A percentile compares a stretch with the other conserved stretches of the same genome.
These are phyloP conservation scores for Spodoptera litura DNA, from an alignment of 1,140 invertebrate species.

Conservation along the genomic window DNA sequence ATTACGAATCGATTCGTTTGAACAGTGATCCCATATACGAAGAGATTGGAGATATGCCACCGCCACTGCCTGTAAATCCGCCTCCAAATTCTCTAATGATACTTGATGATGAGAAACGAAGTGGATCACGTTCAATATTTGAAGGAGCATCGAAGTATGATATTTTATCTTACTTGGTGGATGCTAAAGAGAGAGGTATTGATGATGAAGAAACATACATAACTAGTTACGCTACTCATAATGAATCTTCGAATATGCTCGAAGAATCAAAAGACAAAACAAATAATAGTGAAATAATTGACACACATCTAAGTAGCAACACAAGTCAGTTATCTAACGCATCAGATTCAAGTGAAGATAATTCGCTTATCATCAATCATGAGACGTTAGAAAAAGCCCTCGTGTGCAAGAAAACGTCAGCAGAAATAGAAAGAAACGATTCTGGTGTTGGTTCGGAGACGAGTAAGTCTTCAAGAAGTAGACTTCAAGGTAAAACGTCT, in stretches of 20 bases:
- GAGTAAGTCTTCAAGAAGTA: slow-evolving; percentile 93
- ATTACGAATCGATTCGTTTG: slow-evolving; percentile 92
- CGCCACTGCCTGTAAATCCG: slow-evolving; percentile 91
- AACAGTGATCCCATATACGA: slow-evolving; percentile 95
- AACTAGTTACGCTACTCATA: slow-evolving; percentile 86
- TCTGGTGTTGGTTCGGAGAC: slow-evolving; percentile 97
- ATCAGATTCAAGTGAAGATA: slow-evolving; percentile 90
- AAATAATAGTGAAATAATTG: slow-evolving; percentile 77
- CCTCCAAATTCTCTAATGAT: slow-evolving; percentile 87
- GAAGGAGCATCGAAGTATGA: slow-evolving; percentile 95
- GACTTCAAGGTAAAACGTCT: slow-evolving; percentile 87
- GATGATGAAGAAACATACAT: slow-evolving; percentile 88
- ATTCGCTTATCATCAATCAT: slow-evolving; percentile 87
- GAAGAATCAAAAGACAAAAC: slow-evolving; percentile 87
- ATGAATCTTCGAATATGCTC: slow-evolving; percentile 85
- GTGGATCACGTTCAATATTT: slow-evolving; percentile 90
- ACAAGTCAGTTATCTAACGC: slow-evolving; percentile 87
- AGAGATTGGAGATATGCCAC: slow-evolving; percentile 93
- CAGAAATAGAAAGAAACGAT: slow-evolving; percentile 95
- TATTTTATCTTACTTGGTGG: slow-evolving; percentile 94
- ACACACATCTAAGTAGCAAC: slow-evolving; percentile 87
- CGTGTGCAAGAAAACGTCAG: slow-evolving; percentile 85
- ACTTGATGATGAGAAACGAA: slow-evolving; percentile 88
- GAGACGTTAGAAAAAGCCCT: slow-evolving; percentile 84
- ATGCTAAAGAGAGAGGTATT: slow-evolving; percentile 92